Percentiles rank a stretch among this genome's conserved stretches.
Conservation (phyloP, 1,140 invertebrate genomes). For the Heliothis virescens region DNA sequence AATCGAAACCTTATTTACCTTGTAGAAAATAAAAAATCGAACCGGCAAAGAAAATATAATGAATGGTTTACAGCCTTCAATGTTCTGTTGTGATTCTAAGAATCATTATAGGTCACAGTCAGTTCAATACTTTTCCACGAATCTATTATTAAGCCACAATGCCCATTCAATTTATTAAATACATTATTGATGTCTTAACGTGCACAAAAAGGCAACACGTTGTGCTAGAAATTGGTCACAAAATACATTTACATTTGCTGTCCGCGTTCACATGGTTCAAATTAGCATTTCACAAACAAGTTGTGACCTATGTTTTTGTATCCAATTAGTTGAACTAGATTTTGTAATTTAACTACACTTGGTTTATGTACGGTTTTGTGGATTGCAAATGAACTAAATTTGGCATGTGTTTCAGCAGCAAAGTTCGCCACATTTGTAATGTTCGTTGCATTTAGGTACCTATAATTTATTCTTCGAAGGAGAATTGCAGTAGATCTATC, state of each 20-base stretch:
- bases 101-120: slow-evolving; percentile 16
- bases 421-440: slow-evolving; percentile 23
- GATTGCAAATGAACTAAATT: slow-evolving; percentile 35
- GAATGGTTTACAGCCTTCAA: slow-evolving; percentile 11
- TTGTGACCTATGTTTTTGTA: slow-evolving; percentile 48
- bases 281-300: slow-evolving; percentile 46
- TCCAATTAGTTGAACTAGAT: slow-evolving; percentile 47
- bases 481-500: neutral
- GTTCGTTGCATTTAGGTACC: slow-evolving; percentile 8
- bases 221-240: slow-evolving; percentile 2
- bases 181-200: slow-evolving; percentile 11
- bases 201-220: slow-evolving; percentile 2
- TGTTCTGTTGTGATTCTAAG: slow-evolving; percentile 17
- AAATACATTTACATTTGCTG: slow-evolving; percentile 37
- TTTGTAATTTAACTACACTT: slow-evolving; percentile 47
- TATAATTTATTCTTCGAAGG: neutral
- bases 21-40: slow-evolving; percentile 7
- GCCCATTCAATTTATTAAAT: neutral
- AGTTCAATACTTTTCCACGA: slow-evolving; percentile 21
- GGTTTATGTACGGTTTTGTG: slow-evolving; percentile 40
- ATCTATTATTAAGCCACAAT: neutral
- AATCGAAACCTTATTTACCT: slow-evolving; percentile 9
- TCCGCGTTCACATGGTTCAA: slow-evolving; percentile 28
- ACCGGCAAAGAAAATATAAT: slow-evolving; percentile 2
- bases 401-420: slow-evolving; percentile 25